Percentiles rank a stretch among this genome's conserved stretches.
Evolutionary conservation across 2,113 vertebrate species (phyloP).

Genomic region (Dasypus novemcinctus): DNA sequence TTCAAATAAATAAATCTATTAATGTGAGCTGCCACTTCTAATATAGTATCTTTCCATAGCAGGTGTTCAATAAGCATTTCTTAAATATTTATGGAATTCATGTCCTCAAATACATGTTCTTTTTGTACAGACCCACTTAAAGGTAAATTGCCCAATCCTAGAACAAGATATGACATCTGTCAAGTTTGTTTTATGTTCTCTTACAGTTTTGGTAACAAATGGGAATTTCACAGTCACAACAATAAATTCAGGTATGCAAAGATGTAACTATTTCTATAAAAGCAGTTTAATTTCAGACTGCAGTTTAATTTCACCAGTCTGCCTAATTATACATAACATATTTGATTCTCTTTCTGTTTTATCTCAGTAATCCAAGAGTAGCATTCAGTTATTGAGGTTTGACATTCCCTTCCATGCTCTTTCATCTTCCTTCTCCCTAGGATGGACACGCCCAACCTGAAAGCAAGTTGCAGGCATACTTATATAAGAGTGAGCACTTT

Average conservation of each 20-base stretch:
- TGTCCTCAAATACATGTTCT: not conserved
- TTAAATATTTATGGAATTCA: constrained; percentile 51
- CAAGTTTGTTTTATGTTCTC: constrained; percentile 26
- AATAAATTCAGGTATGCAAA: constrained; percentile 5
- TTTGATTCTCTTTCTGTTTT: not conserved
- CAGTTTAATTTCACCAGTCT: not conserved
- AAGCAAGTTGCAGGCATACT: not conserved
- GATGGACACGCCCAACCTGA: not conserved
- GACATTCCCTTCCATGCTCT: not conserved
- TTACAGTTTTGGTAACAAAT: not conserved
- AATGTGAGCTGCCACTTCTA: not conserved
- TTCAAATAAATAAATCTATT: not conserved
- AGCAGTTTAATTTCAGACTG: not conserved
- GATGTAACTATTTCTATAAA: not conserved
- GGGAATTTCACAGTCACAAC: not conserved
- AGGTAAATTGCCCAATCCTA: constrained; percentile 13
- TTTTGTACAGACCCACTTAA: not conserved
- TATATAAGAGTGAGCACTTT: not conserved
- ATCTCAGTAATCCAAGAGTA: not conserved
- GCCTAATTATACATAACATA: not conserved
- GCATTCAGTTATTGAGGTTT: not conserved
- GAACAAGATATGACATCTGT: not conserved
- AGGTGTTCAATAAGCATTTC: constrained; percentile 42
- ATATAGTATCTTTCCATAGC: constrained; percentile 23
- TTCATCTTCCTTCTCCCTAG: not conserved